A percentile compares a stretch with the other conserved stretches of the same genome.
Conservation (phyloP, 2,113 vertebrate genomes). For the Cyanoderma ruficeps region DNA sequence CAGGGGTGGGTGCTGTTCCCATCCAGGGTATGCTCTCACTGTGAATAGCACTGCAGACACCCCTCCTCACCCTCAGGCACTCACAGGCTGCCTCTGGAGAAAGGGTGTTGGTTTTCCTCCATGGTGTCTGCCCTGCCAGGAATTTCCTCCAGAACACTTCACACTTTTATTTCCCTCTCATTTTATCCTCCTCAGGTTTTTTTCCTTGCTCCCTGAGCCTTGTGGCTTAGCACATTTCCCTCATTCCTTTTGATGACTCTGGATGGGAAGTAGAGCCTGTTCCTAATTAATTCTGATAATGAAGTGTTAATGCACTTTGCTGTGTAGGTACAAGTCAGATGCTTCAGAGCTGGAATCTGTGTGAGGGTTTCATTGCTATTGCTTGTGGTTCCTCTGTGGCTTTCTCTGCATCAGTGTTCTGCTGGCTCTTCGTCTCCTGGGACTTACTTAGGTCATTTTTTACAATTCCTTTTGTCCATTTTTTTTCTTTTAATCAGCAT, state of each 20-base stretch:
- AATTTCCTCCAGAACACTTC: slow-evolving; percentile 57
- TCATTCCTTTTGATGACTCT: slow-evolving; percentile 46
- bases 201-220: slow-evolving; percentile 3
- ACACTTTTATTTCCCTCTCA: slow-evolving; percentile 5
- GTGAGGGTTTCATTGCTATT: neutral
- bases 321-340: slow-evolving; percentile 23
- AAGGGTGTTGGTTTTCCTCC: slow-evolving; percentile 3
- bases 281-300: slow-evolving; percentile 67
- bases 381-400: neutral
- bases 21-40: neutral
- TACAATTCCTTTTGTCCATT: neutral
- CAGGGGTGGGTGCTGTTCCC: neutral
- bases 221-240: slow-evolving; percentile 52
- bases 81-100: neutral
- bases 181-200: slow-evolving; percentile 10
- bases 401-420: neutral
- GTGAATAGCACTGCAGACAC: neutral
- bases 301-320: slow-evolving; percentile 47
- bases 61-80: neutral
- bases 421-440: neutral
- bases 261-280: slow-evolving; percentile 50
- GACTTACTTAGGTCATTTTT: neutral
- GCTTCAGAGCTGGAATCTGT: neutral
- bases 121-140: neutral
- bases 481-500: neutral